Evolutionary conservation across 2,888 invertebrate genomes (phyloP), one percentile per base, ranked within the genome.

Genomic region (Prenolepis imparis): DNA sequence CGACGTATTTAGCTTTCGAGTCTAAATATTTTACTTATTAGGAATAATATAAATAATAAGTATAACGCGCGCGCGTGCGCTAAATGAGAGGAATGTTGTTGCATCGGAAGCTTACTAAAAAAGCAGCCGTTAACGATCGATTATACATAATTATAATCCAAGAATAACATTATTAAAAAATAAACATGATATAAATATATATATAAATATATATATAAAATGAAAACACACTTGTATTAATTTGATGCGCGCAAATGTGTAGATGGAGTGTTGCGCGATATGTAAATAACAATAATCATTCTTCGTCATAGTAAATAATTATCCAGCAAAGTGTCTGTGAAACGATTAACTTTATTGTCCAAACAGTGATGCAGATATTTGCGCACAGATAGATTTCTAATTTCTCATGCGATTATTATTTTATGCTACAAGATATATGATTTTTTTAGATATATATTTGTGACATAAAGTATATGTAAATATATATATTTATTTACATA

Each of bases 1-100:
- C 78, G 68, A 87, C 88, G 87, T 90, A 91, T 89, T 88, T 92
- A 92, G 92, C 92, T 92, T 91, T 90, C 87, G 89, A 92, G 88
- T 93, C 89, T 92, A 92, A 88, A 92, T 91, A 93, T 91, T 93
- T 93, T 90, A 89, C 91, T 88, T 86, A 82, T 82, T 83, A 88
- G 84, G 82, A 67, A 74, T 82, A 87, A 74, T 81, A 86, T 64
- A 84, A 82, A 80, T 63, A 82, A 41, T 55, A 63, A 75, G 52
- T 44, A 36, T 36, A 57, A 83, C 44, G 73, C 74, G 78, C 63
- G 70, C 44, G 41, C 73, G 77, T 75, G 52, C 63, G 63, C n/a
- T 52, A 75, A 52, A 48, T 21, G 55, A 64, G 9, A 66, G 57
- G n/a, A 41, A 55, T 36, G 24, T 75, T 66, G 70, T 82, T 75